Conservation (phyloP, 2,113 vertebrate genomes). For the Arothron firmamentum region DNA sequence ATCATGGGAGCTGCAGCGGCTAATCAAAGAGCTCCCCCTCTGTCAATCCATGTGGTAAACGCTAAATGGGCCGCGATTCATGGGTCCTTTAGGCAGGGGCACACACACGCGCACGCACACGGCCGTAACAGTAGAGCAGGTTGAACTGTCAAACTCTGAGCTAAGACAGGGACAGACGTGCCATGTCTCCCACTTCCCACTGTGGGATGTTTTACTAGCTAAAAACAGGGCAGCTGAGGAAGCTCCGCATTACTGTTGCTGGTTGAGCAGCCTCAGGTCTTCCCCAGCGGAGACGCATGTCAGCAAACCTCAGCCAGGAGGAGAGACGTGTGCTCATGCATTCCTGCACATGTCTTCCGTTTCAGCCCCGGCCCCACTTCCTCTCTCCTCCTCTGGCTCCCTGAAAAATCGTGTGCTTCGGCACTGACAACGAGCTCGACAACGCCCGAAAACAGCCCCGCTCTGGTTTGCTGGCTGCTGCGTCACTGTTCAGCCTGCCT, state of each 20-base stretch:
- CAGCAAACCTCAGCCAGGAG: conserved; percentile 32
- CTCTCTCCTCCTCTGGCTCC: conserved; percentile 17
- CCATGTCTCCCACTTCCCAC: background rate
- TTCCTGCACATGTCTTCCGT: conserved; percentile 47
- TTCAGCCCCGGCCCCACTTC: conserved; percentile 44
- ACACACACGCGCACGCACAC: conserved; percentile 14
- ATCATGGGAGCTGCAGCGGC: conserved; percentile 24
- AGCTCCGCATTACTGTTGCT: background rate
- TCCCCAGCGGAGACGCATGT: conserved; percentile 29
- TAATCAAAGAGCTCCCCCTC: conserved; percentile 33
- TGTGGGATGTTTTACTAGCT: conserved; percentile 1
- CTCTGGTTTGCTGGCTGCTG: conserved; percentile 15
- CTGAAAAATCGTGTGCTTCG: conserved; percentile 27
- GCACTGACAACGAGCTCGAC: conserved; percentile 1
- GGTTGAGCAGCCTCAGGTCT: conserved; percentile 8
- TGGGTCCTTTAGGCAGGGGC: conserved; percentile 4
- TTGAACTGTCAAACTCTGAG: conserved; percentile 7
- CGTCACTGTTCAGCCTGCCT: conserved; percentile 17
- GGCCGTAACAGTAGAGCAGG: background rate
- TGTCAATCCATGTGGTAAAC: conserved; percentile 21
- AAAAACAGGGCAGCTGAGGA: too few species aligned
- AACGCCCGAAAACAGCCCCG: conserved; percentile 5
- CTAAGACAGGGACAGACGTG: background rate
- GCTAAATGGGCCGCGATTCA: conserved; percentile 29
- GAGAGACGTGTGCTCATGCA: conserved; percentile 41